Evolutionary conservation across 2,888 invertebrate species (phyloP), one percentile per base, ranked within the genome.

Genomic region (Elmis aenea): DNA sequence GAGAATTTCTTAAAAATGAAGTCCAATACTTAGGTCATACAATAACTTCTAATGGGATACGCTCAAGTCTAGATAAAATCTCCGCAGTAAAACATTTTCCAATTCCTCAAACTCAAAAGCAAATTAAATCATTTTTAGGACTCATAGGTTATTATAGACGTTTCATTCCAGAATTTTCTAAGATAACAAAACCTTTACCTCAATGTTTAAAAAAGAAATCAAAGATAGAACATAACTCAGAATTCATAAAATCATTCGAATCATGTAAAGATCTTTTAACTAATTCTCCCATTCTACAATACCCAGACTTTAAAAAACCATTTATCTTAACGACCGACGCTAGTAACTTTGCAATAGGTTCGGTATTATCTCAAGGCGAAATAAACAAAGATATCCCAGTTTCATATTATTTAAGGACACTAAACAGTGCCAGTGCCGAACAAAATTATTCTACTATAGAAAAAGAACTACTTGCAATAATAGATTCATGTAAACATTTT

Each of bases 151-250:
- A 30, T 11, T 30, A 22, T 14, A 14, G 25, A 11, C 13, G 16
- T 5, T 33, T 33, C 15, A 25, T 33, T 8, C 24, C 24, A 5
- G 10, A 24, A 8, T 25, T 25, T 25, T 9, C 25, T 10, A 21
- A 21, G 10, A 21, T 21, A 9, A 21, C 22, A 3, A 21, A 21
- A 2, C 22, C 22, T 4, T 2, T 21, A 3, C 2, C 22, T 21
- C 3, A 9, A 21, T 21, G 22, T 21, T 21, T 21, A 21, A 21
- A 38, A 38, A 39, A 45, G 26, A 38, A 35, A 12, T 27, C 29
- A 4, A 21, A 21, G 10, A 21, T 21, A 21, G 32, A 44, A 46
- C 22, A 21, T 21, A 21, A 21, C 22, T 10, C 9, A 21, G 22
- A 21, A 21, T 21, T 4, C 10, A 21, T 21, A 2, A 10, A 21